Conservation (phyloP, 2,888 invertebrate genomes). For the Megamerina dolium region DNA sequence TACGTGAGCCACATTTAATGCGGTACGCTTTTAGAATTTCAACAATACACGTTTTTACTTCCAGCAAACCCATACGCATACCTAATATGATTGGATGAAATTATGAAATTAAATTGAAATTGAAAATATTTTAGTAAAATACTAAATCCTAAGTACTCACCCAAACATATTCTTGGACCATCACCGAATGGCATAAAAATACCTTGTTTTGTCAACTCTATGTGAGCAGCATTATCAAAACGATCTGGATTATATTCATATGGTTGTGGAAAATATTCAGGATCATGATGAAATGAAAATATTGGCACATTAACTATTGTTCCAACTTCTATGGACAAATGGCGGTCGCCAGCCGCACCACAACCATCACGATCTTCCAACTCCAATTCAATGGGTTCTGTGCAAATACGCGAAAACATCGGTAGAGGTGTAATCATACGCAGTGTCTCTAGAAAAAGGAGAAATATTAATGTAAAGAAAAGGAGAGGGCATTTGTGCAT, state of each 20-base stretch:
- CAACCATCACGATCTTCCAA: conserved; percentile 19
- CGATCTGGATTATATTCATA: conserved; percentile 53
- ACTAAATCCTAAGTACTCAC: too few relatives aligned
- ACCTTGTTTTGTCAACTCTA: conserved; percentile 27
- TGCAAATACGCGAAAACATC: conserved; percentile 31
- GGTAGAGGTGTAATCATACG: conserved; percentile 31
- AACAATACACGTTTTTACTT: conserved; percentile 30
- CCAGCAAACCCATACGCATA: conserved; percentile 28
- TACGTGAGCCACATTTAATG: conserved; percentile 5
- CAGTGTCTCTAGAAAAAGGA: conserved; percentile 30
- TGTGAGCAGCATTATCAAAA: conserved; percentile 44
- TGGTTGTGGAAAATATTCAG: conserved; percentile 51
- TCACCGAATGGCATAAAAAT: conserved; percentile 47
- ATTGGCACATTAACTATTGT: conserved; percentile 34
- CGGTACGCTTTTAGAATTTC: conserved; percentile 24
- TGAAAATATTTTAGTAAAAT: neutral
- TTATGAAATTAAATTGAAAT: neutral
- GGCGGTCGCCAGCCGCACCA: too few relatives aligned
- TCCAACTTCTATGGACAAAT: conserved; percentile 31
- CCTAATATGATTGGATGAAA: conserved; percentile 19
- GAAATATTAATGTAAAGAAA: too few relatives aligned
- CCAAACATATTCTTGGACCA: conserved; percentile 47
- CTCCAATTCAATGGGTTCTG: conserved; percentile 22
- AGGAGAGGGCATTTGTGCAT: too few relatives aligned
- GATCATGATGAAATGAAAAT: conserved; percentile 48